Evolutionary conservation across 2,797 vertebrate species (phyloP).

Genomic region (Urophycis tenuis): DNA sequence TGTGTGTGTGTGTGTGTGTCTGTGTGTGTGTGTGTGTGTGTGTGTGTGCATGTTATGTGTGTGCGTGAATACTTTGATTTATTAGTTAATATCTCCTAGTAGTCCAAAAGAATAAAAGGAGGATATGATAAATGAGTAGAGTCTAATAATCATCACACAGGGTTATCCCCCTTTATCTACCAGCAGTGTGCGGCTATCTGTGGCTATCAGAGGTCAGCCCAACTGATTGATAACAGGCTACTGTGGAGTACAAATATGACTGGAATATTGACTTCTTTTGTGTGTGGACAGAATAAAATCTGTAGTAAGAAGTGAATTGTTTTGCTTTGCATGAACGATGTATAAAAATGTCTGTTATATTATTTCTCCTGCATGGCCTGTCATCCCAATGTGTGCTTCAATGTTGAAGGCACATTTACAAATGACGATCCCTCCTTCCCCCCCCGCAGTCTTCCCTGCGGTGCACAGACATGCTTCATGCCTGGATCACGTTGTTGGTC

Average conservation of each 20-base stretch:
- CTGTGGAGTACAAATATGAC: not conserved
- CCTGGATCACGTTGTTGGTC: constrained; percentile 64
- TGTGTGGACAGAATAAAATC: not conserved
- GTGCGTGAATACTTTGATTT: not conserved
- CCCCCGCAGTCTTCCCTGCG: constrained; percentile 3
- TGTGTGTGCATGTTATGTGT: not conserved
- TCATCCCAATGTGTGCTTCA: not conserved
- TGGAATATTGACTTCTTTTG: not conserved
- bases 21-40: too few species aligned
- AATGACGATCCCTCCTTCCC: not conserved
- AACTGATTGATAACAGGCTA: not conserved
- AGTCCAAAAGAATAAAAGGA: too few species aligned
- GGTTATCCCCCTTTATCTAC: not conserved
- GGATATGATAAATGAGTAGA: not conserved
- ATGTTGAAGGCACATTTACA: not conserved
- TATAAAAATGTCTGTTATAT: not conserved
- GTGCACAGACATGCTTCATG: constrained; percentile 59
- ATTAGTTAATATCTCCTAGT: not conserved
- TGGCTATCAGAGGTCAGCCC: not conserved
- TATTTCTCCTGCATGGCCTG: not conserved
- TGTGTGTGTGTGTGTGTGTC: too few species aligned
- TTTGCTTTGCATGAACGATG: not conserved
- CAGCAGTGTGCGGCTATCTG: not conserved
- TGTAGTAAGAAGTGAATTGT: not conserved
- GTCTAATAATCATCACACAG: not conserved